Evolutionary conservation across 2,888 invertebrate genomes (phyloP).

Genomic region (Dascillus cervinus): DNA sequence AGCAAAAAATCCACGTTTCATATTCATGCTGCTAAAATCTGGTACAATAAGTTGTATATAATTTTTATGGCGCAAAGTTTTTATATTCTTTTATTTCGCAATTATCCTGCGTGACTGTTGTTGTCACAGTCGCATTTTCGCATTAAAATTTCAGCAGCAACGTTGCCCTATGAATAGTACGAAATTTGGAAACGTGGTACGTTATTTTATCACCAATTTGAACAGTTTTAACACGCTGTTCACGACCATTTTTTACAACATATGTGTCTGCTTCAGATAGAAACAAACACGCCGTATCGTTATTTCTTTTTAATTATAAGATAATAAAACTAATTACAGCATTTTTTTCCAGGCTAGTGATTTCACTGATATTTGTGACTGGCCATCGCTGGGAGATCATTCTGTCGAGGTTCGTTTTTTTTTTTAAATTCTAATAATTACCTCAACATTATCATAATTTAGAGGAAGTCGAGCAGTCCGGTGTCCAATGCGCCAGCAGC

Average conservation of each 20-base stretch:
- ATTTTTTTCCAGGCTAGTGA: constrained; percentile 65
- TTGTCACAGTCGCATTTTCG: neutral
- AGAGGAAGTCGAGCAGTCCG: constrained; percentile 42
- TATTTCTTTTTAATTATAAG: too few species aligned
- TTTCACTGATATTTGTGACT: constrained; percentile 83
- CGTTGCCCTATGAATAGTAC: neutral
- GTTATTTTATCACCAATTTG: neutral
- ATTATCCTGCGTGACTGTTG: neutral
- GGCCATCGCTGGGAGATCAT: constrained; percentile 79
- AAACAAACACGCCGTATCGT: too few species aligned
- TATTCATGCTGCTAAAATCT: neutral
- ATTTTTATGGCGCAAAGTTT: neutral
- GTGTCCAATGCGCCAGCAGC: constrained; percentile 16
- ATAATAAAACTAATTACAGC: too few species aligned
- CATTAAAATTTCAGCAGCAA: neutral
- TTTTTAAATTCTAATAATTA: neutral
- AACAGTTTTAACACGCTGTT: neutral
- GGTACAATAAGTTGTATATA: neutral
- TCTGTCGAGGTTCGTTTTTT: constrained; percentile 42
- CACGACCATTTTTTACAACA: too few species aligned
- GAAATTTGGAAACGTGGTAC: neutral
- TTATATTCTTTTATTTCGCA: neutral
- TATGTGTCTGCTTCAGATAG: too few species aligned
- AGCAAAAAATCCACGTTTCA: neutral
- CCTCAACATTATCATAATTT: constrained; percentile 15